phyloP scores from a whole-genome alignment of 1,140 invertebrate species.

The Drosophila setifemur region DNA sequence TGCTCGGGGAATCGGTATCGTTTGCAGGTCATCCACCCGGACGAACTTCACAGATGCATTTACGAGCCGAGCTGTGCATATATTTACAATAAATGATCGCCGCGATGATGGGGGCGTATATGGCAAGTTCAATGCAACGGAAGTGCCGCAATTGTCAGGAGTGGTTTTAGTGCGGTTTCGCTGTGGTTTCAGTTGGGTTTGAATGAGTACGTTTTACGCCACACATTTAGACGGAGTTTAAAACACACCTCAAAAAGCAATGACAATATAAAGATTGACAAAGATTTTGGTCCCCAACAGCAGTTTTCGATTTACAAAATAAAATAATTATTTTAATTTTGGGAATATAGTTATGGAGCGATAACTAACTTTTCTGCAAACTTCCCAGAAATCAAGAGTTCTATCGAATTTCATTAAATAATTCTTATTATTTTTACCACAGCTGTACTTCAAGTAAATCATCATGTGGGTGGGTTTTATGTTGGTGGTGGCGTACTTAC shows the following conservation, averaged over 20 bases:
- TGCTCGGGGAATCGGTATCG: conserved; percentile 29
- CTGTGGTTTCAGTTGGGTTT: conserved; percentile 9
- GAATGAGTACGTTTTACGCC: conserved; percentile 11
- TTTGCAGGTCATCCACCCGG: conserved; percentile 58
- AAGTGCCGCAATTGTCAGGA: conserved; percentile 72
- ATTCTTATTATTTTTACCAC: not conserved
- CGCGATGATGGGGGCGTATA: conserved; percentile 41
- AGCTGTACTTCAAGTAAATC: not conserved
- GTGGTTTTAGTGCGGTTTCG: conserved; percentile 45
- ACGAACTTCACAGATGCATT: conserved; percentile 28
- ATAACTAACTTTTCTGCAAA: no score
- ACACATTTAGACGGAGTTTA: conserved; percentile 13
- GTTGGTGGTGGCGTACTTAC: conserved; percentile 54
- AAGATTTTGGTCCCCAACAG: no score
- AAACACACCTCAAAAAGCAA: not conserved
- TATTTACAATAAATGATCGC: conserved; percentile 10
- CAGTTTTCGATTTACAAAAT: no score
- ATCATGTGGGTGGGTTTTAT: conserved; percentile 40
- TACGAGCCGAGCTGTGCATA: not conserved
- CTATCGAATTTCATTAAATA: no score
- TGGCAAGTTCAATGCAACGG: conserved; percentile 72
- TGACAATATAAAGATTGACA: not conserved
- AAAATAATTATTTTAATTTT: no score
- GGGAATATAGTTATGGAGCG: no score
- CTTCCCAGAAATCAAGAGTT: no score